Percentiles rank a stretch among this genome's conserved stretches.
Evolutionary conservation across 2,113 vertebrate species (phyloP).

Genomic region (Antidorcas marsupialis): DNA sequence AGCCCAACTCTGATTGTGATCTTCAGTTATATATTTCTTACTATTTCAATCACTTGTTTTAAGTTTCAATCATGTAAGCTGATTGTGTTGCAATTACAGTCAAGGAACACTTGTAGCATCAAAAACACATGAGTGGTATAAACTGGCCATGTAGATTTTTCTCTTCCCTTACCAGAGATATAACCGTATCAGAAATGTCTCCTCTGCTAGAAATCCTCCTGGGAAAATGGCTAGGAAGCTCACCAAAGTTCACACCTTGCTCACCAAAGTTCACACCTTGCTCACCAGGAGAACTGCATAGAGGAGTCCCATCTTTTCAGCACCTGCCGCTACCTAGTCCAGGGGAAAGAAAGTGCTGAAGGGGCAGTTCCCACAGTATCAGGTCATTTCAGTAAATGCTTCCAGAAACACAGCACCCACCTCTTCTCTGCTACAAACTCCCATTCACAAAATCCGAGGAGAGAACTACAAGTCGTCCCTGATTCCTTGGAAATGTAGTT

Average conservation of each 20-base stretch:
- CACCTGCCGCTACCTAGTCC: background rate
- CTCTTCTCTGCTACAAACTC: background rate
- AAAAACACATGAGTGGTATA: background rate
- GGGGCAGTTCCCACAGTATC: background rate
- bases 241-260: background rate
- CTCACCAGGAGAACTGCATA: background rate
- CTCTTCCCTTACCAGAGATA: background rate
- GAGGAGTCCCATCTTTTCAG: background rate
- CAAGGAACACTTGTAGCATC: background rate
- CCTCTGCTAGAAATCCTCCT: background rate
- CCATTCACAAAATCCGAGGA: constrained; percentile 74
- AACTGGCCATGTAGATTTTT: background rate
- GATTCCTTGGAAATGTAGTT: background rate
- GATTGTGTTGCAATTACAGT: background rate
- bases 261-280: background rate
- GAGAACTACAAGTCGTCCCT: background rate
- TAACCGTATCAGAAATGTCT: background rate
- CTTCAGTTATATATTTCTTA: background rate
- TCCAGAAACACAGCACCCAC: background rate
- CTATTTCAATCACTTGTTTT: background rate
- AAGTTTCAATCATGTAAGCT: background rate
- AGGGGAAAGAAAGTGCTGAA: background rate
- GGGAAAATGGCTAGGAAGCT: background rate
- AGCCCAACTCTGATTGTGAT: background rate
- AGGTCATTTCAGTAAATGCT: background rate